phyloP scores from a whole-genome alignment of 2,888 invertebrate species.

The Ormyrus nitidulus region DNA sequence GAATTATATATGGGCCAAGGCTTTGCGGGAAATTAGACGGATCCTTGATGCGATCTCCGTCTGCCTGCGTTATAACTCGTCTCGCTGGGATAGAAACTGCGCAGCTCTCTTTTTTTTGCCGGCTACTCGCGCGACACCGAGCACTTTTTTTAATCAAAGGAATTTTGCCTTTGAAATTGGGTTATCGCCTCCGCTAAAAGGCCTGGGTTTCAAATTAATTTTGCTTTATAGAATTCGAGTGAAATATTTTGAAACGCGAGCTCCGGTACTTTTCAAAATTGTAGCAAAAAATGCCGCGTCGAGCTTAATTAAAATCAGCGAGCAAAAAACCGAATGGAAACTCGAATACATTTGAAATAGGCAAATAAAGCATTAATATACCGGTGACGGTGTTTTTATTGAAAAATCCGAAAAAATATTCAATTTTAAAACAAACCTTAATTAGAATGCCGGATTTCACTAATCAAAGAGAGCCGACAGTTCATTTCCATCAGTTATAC shows the following conservation, averaged over 20 bases:
- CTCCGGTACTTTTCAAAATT: too few relatives aligned
- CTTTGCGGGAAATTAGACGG: slow-evolving; percentile 11
- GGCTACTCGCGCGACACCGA: too few relatives aligned
- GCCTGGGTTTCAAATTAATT: background rate
- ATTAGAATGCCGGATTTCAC: background rate
- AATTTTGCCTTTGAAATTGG: background rate
- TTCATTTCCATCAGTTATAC: slow-evolving; percentile 4
- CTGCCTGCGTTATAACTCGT: background rate
- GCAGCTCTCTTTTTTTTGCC: too few relatives aligned
- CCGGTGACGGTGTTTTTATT: too few relatives aligned
- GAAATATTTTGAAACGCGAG: too few relatives aligned
- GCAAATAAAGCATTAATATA: too few relatives aligned
- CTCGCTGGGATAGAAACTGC: too few relatives aligned
- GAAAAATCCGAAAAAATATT: background rate
- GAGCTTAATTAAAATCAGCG: too few relatives aligned
- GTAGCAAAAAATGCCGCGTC: too few relatives aligned
- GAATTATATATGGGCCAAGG: background rate
- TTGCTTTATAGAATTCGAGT: background rate
- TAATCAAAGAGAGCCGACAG: slow-evolving; percentile 35
- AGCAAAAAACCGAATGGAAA: too few relatives aligned
- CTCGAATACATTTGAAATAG: too few relatives aligned
- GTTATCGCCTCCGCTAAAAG: background rate
- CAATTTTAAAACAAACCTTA: slow-evolving; percentile 4
- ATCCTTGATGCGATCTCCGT: slow-evolving; percentile 2
- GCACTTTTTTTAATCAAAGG: background rate